Percentiles rank a stretch among this genome's conserved stretches.
phyloP scores from a whole-genome alignment of 2,888 invertebrate genomes.

The Ptychoptera albimana region DNA sequence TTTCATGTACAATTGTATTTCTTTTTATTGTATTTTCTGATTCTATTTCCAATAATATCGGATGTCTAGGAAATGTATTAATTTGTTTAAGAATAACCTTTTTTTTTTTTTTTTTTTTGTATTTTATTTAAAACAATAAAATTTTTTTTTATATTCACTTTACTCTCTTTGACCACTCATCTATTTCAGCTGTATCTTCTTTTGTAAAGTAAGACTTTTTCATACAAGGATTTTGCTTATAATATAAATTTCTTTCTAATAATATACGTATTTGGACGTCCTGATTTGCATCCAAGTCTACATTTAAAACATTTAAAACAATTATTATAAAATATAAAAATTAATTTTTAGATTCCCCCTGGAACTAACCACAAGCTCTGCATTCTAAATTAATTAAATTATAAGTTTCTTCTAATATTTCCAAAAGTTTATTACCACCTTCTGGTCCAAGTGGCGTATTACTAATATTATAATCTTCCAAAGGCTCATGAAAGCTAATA shows the following conservation, averaged over 20 bases:
- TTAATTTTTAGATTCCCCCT: too few species aligned
- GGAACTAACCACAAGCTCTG: constrained; percentile 5
- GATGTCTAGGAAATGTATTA: constrained; percentile 4
- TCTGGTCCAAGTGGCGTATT: constrained; percentile 3
- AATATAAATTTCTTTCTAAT: constrained; percentile 6
- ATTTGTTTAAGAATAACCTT: too few species aligned
- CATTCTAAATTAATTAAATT: constrained; percentile 3
- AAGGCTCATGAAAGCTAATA: constrained; percentile 1
- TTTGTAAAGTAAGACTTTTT: constrained; percentile 2
- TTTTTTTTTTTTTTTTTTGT: too few species aligned
- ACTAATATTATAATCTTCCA: neutral
- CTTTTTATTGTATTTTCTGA: too few species aligned
- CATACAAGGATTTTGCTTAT: constrained; percentile 5
- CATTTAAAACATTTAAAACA: neutral
- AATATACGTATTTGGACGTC: constrained; percentile 4
- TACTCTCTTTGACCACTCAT: constrained; percentile 2
- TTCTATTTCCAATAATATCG: constrained; percentile 4
- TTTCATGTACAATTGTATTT: too few species aligned
- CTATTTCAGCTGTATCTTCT: constrained; percentile 1
- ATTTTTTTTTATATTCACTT: constrained; percentile 3
- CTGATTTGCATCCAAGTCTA: constrained; percentile 5
- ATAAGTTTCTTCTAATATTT: constrained; percentile 1
- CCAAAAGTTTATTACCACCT: constrained; percentile 5
- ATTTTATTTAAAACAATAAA: neutral
- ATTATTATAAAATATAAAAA: neutral